Conservation (phyloP, 2,113 vertebrate species). For the Antechinus flavipes region DNA sequence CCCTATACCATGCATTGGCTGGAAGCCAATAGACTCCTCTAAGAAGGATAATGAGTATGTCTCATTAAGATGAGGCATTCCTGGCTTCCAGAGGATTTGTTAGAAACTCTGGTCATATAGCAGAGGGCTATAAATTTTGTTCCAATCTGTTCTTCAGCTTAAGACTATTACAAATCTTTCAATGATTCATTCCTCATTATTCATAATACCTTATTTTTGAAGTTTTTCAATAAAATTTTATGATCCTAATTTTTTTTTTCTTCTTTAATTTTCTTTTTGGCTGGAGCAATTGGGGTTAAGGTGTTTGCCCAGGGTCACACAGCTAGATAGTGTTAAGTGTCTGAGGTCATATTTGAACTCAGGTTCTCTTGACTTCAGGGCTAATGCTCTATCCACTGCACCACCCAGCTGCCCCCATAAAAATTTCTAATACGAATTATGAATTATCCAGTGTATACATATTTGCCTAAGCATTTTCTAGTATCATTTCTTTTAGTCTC, state of each 20-base stretch:
- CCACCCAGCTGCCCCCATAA: too few species aligned
- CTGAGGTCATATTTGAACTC: too few species aligned
- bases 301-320: too few species aligned
- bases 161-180: slow-evolving; percentile 36
- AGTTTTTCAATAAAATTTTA: slow-evolving; percentile 73
- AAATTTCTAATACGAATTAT: too few species aligned
- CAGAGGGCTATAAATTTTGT: slow-evolving; percentile 78
- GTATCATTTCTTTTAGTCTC: too few species aligned
- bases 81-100: slow-evolving; percentile 58
- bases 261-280: too few species aligned
- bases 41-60: slow-evolving; percentile 80
- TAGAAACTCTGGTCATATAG: slow-evolving; percentile 72
- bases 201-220: slow-evolving; percentile 69
- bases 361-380: too few species aligned
- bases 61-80: slow-evolving; percentile 72
- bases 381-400: too few species aligned
- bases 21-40: slow-evolving; percentile 67
- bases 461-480: too few species aligned
- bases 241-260: neutral
- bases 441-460: too few species aligned
- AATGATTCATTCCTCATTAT: neutral
- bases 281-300: too few species aligned
- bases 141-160: slow-evolving; percentile 61
- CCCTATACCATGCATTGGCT: slow-evolving; percentile 70
- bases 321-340: too few species aligned